Percentiles rank a stretch among this genome's conserved stretches.
These are phyloP conservation scores for Microcebus jonahi DNA, from an alignment of 2,113 vertebrate genomes.

Conservation along the genomic window DNA sequence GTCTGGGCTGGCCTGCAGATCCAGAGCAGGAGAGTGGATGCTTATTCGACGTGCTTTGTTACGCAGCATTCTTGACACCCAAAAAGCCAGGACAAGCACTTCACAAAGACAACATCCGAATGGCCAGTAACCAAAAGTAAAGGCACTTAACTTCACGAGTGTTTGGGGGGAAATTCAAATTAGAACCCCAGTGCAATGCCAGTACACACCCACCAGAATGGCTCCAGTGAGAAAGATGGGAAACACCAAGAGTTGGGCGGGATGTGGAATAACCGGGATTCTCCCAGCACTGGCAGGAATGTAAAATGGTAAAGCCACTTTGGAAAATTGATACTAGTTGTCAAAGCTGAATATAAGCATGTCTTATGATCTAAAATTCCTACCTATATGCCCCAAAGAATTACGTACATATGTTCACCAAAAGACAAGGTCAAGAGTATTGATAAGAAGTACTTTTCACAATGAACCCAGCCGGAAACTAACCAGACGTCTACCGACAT, in stretches of 20 bases:
- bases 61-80: not conserved
- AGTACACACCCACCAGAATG: not conserved
- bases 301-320: too few relatives aligned
- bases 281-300: not conserved
- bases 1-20: not conserved
- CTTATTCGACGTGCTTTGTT: not conserved
- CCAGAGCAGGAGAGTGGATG: not conserved
- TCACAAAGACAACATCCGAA: not conserved
- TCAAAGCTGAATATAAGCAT: not conserved
- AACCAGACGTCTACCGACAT: too few relatives aligned
- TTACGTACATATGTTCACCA: too few relatives aligned
- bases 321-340: not conserved
- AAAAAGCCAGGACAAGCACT: not conserved
- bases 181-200: not conserved
- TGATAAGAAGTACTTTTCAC: fast-evolving
- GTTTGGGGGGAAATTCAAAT: not conserved
- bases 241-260: not conserved
- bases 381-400: not conserved
- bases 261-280: fast-evolving
- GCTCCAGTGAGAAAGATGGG: not conserved
- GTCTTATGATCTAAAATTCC: not conserved
- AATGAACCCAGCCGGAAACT: not conserved
- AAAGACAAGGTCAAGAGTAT: not conserved
- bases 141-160: not conserved
- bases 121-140: not conserved